These are phyloP conservation scores for Trichacis sp. DNA, from an alignment of 2,888 invertebrate genomes.

Conservation along the genomic window DNA sequence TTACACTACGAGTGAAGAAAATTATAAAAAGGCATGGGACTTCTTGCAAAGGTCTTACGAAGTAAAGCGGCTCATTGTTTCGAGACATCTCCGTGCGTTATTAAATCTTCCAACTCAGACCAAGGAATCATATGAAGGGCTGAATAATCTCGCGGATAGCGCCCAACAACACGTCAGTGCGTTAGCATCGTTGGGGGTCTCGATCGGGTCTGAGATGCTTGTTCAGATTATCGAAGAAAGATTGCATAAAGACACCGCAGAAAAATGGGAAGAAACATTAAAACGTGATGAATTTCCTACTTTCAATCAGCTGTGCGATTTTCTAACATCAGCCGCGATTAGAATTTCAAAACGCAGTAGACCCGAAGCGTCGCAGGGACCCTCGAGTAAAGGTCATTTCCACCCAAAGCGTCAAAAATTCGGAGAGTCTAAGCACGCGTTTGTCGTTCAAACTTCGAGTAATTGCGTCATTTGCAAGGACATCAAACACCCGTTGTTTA, in stretches of 20 bases:
- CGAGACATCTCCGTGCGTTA: constrained; percentile 16
- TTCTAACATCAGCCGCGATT: constrained; percentile 9
- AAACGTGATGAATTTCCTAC: constrained; percentile 7
- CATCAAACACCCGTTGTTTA: not conserved
- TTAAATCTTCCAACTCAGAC: constrained; percentile 5
- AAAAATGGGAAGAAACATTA: constrained; percentile 27
- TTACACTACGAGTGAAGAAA: constrained; percentile 24
- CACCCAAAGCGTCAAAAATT: not conserved
- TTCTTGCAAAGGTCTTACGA: constrained; percentile 37
- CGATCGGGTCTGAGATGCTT: constrained; percentile 35
- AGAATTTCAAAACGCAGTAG: constrained; percentile 11
- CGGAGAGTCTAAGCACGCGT: not conserved
- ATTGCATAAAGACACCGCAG: constrained; percentile 27
- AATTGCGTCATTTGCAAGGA: not conserved
- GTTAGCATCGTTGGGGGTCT: constrained; percentile 33
- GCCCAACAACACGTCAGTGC: constrained; percentile 13
- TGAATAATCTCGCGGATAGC: constrained; percentile 7
- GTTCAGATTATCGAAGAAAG: constrained; percentile 35
- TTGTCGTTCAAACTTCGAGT: not conserved
- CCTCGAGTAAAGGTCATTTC: not conserved
- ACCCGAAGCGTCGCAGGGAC: not conserved
- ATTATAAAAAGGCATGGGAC: constrained; percentile 36
- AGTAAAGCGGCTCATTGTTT: constrained; percentile 28
- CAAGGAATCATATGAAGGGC: constrained; percentile 9
- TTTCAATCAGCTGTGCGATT: constrained; percentile 13